Conservation (phyloP, 2,113 vertebrate species). For the Zosterops borbonicus region DNA sequence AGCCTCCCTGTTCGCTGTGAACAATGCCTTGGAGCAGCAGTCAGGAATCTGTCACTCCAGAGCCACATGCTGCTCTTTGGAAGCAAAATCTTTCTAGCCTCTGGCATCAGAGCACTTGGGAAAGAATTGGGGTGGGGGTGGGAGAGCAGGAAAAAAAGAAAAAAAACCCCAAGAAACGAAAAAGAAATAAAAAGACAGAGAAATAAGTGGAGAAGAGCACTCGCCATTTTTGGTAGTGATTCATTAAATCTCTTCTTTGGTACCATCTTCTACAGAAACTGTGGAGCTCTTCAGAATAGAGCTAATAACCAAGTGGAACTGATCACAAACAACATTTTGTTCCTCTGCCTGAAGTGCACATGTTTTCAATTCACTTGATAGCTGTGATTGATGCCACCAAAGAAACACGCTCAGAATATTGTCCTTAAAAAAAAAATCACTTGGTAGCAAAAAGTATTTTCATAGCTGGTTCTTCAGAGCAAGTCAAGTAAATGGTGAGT, state of each 20-base stretch:
- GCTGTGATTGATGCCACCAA: constrained; percentile 38
- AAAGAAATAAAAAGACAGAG: neutral
- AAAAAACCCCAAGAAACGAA: neutral
- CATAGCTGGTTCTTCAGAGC: neutral
- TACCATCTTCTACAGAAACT: neutral
- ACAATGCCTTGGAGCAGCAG: constrained; percentile 69
- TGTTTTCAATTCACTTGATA: constrained; percentile 55
- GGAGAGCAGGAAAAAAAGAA: too few relatives aligned
- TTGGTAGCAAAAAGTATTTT: neutral
- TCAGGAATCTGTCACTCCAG: constrained; percentile 64
- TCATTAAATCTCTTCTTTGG: neutral
- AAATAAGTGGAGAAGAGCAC: neutral
- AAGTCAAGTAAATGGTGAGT: neutral
- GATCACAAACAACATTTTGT: constrained; percentile 36
- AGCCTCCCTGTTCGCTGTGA: constrained; percentile 14
- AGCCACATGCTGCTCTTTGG: constrained; percentile 69
- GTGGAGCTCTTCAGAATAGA: neutral
- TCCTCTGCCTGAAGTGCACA: constrained; percentile 32
- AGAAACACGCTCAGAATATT: constrained; percentile 23
- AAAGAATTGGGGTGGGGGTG: neutral
- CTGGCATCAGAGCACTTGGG: constrained; percentile 40
- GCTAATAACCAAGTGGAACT: constrained; percentile 17
- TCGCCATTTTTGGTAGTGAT: neutral
- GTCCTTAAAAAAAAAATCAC: neutral
- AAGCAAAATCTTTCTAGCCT: constrained; percentile 60